Base-by-base conservation (phyloP, 2,888 invertebrate genomes). In the Synanthedon myopaeformis region DNA sequence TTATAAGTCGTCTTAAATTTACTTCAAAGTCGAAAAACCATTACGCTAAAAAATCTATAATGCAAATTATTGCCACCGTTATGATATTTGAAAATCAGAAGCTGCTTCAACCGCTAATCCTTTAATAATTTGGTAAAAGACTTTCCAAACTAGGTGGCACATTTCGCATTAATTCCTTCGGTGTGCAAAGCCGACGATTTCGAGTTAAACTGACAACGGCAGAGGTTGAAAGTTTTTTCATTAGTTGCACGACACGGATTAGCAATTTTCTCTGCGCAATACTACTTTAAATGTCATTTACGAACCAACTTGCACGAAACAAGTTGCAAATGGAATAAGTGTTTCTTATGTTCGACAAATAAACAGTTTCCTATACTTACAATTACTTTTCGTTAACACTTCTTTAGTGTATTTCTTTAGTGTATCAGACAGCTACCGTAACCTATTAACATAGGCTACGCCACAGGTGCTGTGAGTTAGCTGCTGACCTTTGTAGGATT, bases 161-260 rank as follows among this genome's bases (percentile, higher is more conserved):
- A 54, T 54, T 56, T 53, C 41, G 53, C 53, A 41, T 42, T 55
- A 53, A 53, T 57, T 51, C 53, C 41, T 53, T 17, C 19, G 14
- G 49, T 45, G 57, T 52, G 55, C 52, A 56, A 59, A 65, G 59
- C 61, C 58, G 57, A 56, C 59, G 57, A 60, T 62, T 65, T 60
- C 55, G 53, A 56, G 61, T 59, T 56, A 55, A 63, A 64, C 64
- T 63, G 65, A 65, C 65, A 64, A 53, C 54, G 57, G 53, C 60
- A 58, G 62, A 55, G 61, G 62, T 62, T 56, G 63, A 59, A 68
- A 69, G 64, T 70, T 71, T 70, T 70, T 70, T 71, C 66, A 70
- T 70, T 67, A 69, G 63, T 59, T 60, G 51, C 56, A 58, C 55
- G 55, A 52, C 57, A 59, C 45, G 63, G 66, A 65, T 67, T 66